These are phyloP conservation scores for Caenorhabditis sinica DNA, from an alignment of 2,888 invertebrate species.

Conservation along the genomic window DNA sequence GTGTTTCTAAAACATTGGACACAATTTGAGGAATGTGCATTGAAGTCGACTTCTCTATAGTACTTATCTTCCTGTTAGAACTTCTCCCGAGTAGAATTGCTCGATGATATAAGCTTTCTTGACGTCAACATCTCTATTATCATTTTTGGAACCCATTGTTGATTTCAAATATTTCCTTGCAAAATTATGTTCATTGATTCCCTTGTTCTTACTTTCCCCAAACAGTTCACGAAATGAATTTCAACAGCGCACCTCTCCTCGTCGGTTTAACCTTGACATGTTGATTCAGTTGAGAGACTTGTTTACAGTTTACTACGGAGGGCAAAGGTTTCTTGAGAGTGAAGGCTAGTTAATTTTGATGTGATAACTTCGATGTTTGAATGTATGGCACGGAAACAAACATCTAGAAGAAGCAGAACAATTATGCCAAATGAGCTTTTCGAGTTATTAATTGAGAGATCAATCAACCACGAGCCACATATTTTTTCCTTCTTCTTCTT, in stretches of 20 bases:
- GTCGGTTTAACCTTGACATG: constrained; percentile 26
- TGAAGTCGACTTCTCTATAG: too few species aligned
- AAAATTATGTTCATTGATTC: constrained; percentile 37
- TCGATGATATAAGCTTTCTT: not conserved
- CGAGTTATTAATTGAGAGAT: too few species aligned
- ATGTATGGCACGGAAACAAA: not conserved
- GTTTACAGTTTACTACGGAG: constrained; percentile 30
- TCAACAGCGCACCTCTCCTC: constrained; percentile 8
- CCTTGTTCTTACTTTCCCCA: not conserved
- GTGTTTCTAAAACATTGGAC: too few species aligned
- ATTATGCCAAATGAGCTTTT: not conserved
- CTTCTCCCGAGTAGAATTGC: too few species aligned
- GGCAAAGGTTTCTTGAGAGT: not conserved
- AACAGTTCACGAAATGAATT: constrained; percentile 23
- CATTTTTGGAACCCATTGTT: not conserved
- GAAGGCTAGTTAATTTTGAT: not conserved
- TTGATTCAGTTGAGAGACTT: constrained; percentile 32
- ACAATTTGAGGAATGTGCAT: too few species aligned
- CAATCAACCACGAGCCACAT: too few species aligned
- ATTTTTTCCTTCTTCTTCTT: too few species aligned
- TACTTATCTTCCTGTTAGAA: too few species aligned
- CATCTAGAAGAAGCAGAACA: not conserved
- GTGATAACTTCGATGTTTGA: not conserved
- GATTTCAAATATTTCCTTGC: not conserved
- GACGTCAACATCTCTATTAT: not conserved